Evolutionary conservation across 2,797 vertebrate species (phyloP), one percentile per base, ranked within the genome.

Genomic region (Taenioides sp.): DNA sequence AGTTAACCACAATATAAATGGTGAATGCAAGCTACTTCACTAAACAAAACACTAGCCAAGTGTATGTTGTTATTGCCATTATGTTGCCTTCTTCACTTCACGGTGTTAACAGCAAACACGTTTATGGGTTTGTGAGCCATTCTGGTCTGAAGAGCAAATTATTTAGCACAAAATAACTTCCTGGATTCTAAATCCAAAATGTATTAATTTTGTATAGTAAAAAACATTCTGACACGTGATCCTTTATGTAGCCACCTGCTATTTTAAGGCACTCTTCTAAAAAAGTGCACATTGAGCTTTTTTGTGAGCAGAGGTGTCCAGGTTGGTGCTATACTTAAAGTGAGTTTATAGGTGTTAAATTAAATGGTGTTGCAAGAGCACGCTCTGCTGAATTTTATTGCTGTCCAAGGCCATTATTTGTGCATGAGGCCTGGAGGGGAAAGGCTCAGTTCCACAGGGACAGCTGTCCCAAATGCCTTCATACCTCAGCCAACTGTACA

Each of bases 391-490:
- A 84, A 77, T 62, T 70, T 67, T 63, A 77, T 63, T 66, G 47
- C 61, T 18, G 52, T 54, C 9, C 80, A 79, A 82, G 63, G 71
- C 6, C 61, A 61, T 40, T n/a, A 50, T 73, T 82, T 76, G 61
- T 76, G 67, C 37, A 71, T 25, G 78, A 23, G 72, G 69, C 63
- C 66, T 23, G 57, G 47, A 11, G 18, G 64, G 69, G 75, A n/a
- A 55, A 74, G 70, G 69, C 65, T 60, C 40, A 60, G 31, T 73
- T 74, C 71, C 71, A 67, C 70, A 71, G 70, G 58, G 65, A 67
- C 73, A 81, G 83, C 79, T 81, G 78, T 75, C 61, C 52, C 72
- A 72, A 73, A 73, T 76, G 57, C 43, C 74, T 71, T 10, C 49
- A 43, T 80, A 67, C 2, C 10, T 7, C 5, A 67, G 67, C 62